phyloP scores from a whole-genome alignment of 2,888 invertebrate genomes.

The Callimorpha dominula region DNA sequence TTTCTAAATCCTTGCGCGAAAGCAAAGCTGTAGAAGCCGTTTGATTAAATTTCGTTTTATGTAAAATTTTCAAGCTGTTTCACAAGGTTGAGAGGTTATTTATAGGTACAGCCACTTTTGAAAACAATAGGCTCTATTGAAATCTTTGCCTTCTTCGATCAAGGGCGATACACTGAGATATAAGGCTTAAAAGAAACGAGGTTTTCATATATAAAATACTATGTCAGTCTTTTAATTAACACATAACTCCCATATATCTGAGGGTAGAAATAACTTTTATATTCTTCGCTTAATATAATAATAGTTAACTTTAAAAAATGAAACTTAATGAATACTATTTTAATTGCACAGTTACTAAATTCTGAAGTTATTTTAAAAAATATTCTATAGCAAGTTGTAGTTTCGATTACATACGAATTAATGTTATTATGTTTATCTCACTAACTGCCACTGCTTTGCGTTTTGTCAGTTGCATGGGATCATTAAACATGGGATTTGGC shows the following conservation, averaged over 20 bases:
- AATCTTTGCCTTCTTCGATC: slow-evolving; percentile 62
- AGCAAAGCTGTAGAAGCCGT: neutral
- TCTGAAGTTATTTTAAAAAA: too few species aligned
- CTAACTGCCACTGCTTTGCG: too few species aligned
- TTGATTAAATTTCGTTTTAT: neutral
- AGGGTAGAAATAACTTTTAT: neutral
- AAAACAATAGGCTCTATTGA: slow-evolving; percentile 68
- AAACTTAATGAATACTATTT: too few species aligned
- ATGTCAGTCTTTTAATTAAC: neutral
- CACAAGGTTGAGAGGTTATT: slow-evolving; percentile 56
- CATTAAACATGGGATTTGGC: too few species aligned
- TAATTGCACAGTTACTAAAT: too few species aligned
- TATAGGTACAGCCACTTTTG: slow-evolving; percentile 59
- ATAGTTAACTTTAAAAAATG: too few species aligned
- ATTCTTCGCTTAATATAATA: neutral
- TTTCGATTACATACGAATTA: too few species aligned
- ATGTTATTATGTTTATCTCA: too few species aligned
- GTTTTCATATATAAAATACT: slow-evolving; percentile 16
- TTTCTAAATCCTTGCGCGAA: neutral
- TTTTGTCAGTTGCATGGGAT: too few species aligned
- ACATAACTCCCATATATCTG: neutral
- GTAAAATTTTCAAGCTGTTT: slow-evolving; percentile 42
- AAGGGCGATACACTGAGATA: slow-evolving; percentile 45
- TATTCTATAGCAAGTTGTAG: too few species aligned
- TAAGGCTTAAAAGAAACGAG: slow-evolving; percentile 24